Evolutionary conservation across 2,113 vertebrate species (phyloP), one percentile per base, ranked within the genome.

Genomic region (Pardalotus punctatus): DNA sequence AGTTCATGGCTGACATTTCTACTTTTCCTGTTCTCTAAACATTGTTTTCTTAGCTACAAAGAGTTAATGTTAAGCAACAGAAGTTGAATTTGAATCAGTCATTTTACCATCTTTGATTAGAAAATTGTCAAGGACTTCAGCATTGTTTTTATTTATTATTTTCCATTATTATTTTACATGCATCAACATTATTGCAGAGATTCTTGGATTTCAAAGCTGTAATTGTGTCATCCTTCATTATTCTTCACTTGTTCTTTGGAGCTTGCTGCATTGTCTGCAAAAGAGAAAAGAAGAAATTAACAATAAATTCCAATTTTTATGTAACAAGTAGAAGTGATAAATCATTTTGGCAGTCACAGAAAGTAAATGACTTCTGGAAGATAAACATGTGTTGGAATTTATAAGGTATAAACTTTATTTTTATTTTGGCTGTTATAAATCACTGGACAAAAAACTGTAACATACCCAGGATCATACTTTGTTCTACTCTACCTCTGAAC

Each of bases 291-390:
- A 88, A 79, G 21, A 86, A 92, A 90, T 67, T 4, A 79, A 47
- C 20, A 86, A 48, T 92, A 87, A 73, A 92, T 71, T 80, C 45
- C 19, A 57, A 62, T 79, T 89, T 92, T 58, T 93, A 82, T 53
- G 35, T n/a, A 82, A 31, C 28, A 42, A 71, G 18, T 70, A 64
- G 56, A 93, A 89, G 21, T 86, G 36, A 86, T 28, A 78, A 40
- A 72, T 87, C 81, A 28, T 88, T 86, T 65, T 57, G 47, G 29
- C 36, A 53, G 56, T 42, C 51, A 36, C 67, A 60, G 71, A 86
- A 87, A 28, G 14, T 70, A 92, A 78, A 87, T 62, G 66, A 82
- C 40, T 93, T 89, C 77, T 1, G 1, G 70, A 82, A 93, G 62
- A 88, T 72, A 88, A 95, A 85, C 47, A 53, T 48, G 9, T 47